Conservation (phyloP, 2,113 vertebrate genomes). For the Columbina picui region DNA sequence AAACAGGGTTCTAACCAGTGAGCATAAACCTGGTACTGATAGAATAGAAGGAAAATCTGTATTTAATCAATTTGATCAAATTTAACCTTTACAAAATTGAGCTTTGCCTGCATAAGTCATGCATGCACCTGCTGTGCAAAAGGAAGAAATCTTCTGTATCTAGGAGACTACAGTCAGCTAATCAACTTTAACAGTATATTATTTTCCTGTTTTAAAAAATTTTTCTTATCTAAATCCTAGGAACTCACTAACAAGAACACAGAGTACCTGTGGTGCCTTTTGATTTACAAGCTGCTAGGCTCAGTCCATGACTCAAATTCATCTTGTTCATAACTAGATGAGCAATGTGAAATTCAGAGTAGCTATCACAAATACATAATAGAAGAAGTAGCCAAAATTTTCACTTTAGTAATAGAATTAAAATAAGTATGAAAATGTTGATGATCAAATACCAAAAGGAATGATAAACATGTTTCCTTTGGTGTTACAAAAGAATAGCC, state of each 20-base stretch:
- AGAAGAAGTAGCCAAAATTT: neutral
- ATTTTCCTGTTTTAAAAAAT: conserved; percentile 59
- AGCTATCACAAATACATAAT: neutral
- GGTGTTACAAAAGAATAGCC: neutral
- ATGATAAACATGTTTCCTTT: neutral
- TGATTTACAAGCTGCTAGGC: conserved; percentile 55
- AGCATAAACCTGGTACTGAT: conserved; percentile 37
- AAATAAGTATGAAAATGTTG: neutral
- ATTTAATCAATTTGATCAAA: conserved; percentile 78
- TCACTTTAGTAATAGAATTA: neutral
- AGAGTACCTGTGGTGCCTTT: conserved; percentile 55
- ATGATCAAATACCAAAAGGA: neutral
- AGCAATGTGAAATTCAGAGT: conserved; percentile 34
- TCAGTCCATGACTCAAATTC: conserved; percentile 29
- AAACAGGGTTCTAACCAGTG: conserved; percentile 41
- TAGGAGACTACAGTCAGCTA: conserved; percentile 70
- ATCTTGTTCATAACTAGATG: conserved; percentile 27
- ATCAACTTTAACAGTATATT: conserved; percentile 72
- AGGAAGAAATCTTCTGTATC: conserved; percentile 63
- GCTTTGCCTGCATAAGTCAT: conserved; percentile 69
- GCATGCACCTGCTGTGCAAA: conserved; percentile 68
- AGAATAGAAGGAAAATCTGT: conserved; percentile 58
- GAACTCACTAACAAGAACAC: conserved; percentile 60
- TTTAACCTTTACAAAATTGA: conserved; percentile 73
- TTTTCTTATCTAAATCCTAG: conserved; percentile 56